Conservation (phyloP, 2,113 vertebrate genomes). For the Charadrius vociferus region DNA sequence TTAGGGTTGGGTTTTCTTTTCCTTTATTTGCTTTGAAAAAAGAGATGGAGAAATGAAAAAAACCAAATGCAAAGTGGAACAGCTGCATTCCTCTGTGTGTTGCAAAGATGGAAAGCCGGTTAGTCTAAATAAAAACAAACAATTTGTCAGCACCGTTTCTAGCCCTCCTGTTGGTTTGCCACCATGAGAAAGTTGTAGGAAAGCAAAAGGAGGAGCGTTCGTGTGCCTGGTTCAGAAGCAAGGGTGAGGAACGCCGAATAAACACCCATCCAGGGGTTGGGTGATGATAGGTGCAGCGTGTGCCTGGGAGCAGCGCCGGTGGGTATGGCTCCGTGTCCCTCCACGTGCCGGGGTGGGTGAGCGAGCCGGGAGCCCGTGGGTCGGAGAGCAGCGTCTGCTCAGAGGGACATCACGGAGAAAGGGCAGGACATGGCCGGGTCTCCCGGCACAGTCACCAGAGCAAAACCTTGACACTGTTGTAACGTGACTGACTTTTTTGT, state of each 20-base stretch:
- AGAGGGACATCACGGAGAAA: fast-evolving
- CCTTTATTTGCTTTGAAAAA: constrained; percentile 42
- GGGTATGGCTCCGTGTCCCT: neutral
- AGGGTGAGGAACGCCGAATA: neutral
- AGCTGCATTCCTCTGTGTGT: constrained; percentile 1
- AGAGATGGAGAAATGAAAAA: constrained; percentile 50
- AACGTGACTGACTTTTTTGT: neutral
- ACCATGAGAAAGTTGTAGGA: neutral
- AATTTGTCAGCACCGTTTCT: constrained; percentile 19
- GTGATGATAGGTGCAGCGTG: fast-evolving
- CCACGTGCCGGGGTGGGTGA: fast-evolving
- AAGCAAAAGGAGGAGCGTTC: neutral
- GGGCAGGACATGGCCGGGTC: neutral
- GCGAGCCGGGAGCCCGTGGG: neutral
- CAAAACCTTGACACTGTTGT: neutral
- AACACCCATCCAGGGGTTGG: neutral
- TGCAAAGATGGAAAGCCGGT: constrained; percentile 6
- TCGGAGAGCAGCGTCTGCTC: neutral
- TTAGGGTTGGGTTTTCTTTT: neutral
- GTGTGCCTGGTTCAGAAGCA: neutral
- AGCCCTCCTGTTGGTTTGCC: neutral
- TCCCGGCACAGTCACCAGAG: neutral
- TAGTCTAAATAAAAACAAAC: constrained; percentile 50
- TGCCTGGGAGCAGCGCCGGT: too few relatives aligned
- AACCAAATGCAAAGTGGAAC: neutral